Conservation (phyloP, 2,888 invertebrate genomes). For the Calameuta idolon region DNA sequence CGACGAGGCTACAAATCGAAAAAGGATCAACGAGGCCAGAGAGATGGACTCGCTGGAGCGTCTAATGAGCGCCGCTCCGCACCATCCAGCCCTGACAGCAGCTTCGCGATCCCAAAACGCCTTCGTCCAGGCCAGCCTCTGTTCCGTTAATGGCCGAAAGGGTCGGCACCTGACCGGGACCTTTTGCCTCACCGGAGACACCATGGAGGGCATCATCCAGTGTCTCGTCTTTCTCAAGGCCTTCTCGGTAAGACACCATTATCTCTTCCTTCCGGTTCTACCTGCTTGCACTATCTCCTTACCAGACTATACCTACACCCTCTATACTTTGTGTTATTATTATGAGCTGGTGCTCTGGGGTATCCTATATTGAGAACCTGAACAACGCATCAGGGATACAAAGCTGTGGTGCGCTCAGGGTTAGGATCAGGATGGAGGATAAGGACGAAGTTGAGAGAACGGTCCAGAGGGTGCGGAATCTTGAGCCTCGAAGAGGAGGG, state of each 20-base stretch:
- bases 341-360: no score
- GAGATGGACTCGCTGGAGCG: slow-evolving; percentile 87
- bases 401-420: no score
- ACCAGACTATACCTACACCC: no score
- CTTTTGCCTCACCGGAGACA: slow-evolving; percentile 90
- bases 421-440: no score
- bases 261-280: no score
- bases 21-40: slow-evolving; percentile 36
- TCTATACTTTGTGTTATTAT: no score
- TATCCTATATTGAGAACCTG: no score
- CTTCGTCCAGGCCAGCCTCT: slow-evolving; percentile 82
- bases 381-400: no score
- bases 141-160: slow-evolving; percentile 79
- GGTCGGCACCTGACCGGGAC: slow-evolving; percentile 88
- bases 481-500: no score
- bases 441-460: no score
- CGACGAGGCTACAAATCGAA: not conserved
- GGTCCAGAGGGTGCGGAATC: no score
- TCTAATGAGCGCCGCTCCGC: slow-evolving; percentile 79
- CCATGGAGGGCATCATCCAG: slow-evolving; percentile 94
- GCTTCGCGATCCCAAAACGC: slow-evolving; percentile 75
- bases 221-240: slow-evolving; percentile 93
- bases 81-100: slow-evolving; percentile 75
- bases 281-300: no score
- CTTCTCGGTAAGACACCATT: slow-evolving; percentile 83